Evolutionary conservation across 2,888 invertebrate genomes (phyloP), one percentile per base, ranked within the genome.

Genomic region (Drosophila pegasa): DNA sequence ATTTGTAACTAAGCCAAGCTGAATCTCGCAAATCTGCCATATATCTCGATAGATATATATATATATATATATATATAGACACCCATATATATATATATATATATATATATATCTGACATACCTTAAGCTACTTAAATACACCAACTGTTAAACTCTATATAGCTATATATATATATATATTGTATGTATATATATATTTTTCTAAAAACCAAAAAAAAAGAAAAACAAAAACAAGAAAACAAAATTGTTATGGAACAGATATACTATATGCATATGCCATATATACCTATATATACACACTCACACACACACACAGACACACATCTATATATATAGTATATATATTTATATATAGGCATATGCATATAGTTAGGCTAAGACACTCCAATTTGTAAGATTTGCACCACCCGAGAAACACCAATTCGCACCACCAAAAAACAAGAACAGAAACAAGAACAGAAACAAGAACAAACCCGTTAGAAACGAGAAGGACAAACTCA

Each of bases 11-110:
- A 33, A 47, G 12, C 14, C 47, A 63, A 54, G 55, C 59, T 72
- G 75, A 80, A 78, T 81, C 82, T 80, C 85, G 76, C 27, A 56
- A 62, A 78, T 83, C 80, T 78, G 80, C 84, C 80, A 80, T 84
- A 65, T 14, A 71, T 55, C 54, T 12, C 12, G 16, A 51, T 37
- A 14, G 16, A 45, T 20, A 61, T 47, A 62, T 50, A 37, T 66
- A 33, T 48, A 84, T 84, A 55, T 8, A 61, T 55, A 63, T n/a
- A 22, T 41, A 41, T 41, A 14, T 29, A 48, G n/a, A n/a, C n/a
- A n/a, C n/a, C n/a, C 18, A 18, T 4, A 20, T 12, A 31, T 35
- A n/a, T 33, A 22, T 35, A n/a, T 33, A 16, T 25, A 29, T 27
- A 16, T 31, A 56, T 40, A 20, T 59, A 22, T 60, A 27, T 45